phyloP scores from a whole-genome alignment of 2,797 vertebrate genomes.

The Leucoraja ocellata region DNA sequence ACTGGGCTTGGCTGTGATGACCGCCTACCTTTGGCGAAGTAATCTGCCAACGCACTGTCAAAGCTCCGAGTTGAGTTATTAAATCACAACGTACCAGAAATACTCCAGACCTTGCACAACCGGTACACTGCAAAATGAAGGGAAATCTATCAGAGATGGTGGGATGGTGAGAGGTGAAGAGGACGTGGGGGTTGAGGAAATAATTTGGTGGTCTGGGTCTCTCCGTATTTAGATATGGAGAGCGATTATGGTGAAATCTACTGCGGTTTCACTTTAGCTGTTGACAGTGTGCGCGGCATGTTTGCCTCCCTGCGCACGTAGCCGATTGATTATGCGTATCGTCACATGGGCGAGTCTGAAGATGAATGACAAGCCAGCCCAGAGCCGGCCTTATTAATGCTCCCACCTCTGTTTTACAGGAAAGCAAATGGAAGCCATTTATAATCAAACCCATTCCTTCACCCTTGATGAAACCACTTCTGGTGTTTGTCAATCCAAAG shows the following conservation, averaged over 20 bases:
- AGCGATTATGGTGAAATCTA: neutral
- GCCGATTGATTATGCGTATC: neutral
- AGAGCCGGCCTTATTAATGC: neutral
- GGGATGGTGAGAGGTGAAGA: neutral
- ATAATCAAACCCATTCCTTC: constrained; percentile 92
- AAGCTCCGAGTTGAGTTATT: neutral
- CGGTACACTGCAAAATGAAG: neutral
- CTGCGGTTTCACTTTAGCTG: neutral
- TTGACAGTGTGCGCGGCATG: constrained; percentile 31
- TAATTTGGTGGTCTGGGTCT: neutral
- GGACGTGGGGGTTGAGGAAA: too few relatives aligned
- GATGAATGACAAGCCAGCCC: neutral
- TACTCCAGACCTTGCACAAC: neutral
- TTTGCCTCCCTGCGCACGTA: neutral
- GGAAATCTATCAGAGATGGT: neutral
- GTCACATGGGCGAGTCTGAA: neutral
- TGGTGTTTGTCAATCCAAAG: constrained; percentile 97
- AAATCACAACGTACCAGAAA: neutral
- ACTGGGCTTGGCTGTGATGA: neutral
- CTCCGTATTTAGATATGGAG: neutral
- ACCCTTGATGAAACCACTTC: constrained; percentile 91
- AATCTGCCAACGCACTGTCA: constrained; percentile 28
- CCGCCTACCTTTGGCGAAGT: neutral
- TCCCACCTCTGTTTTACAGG: constrained; percentile 57
- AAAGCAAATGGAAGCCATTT: constrained; percentile 90